Evolutionary conservation across 2,113 vertebrate species (phyloP), one percentile per base, ranked within the genome.

Genomic region (Poeciliopsis occidentalis): DNA sequence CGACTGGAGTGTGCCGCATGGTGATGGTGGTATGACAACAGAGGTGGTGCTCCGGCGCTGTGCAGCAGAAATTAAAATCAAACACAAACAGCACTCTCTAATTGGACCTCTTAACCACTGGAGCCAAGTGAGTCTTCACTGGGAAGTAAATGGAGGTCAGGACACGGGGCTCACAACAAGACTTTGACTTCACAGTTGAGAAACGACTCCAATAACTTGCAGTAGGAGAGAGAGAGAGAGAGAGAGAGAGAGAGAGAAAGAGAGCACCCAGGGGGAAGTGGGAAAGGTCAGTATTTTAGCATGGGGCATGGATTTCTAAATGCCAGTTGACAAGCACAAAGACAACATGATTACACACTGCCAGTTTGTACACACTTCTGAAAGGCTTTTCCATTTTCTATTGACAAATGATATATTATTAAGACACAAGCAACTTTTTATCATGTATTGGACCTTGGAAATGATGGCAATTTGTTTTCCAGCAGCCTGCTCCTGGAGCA

Each of bases 91-190:
- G 67, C 75, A 31, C 80, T 73, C 85, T 85, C 88, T 94, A 93
- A 94, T 94, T 94, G 91, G 92, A 85, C 87, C 78, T 91, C 87
- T 91, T 89, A 91, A 89, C 86, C 82, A 64, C 78, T 87, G 80
- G 89, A 90, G 88, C 85, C 84, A 81, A 90, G 85, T 87, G 73
- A 87, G 87, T 80, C 91, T 91, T 89, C 86, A 85, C 71, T 74
- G 71, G 80, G 78, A 88, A 92, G 89, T 88, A 91, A 92, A 93
- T 89, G 91, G 92, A 92, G 92, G 93, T 92, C 91, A 90, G 19
- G 89, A 87, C 92, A 88, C 27, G 27, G 82, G 88, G 86, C 85
- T 79, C 64, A 37, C 86, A 88, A 87, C 79, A 87, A 79, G 86
- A 91, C 85, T 92, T 87, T 84, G 75, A 88, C 85, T 89, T 89